A percentile compares a stretch with the other conserved stretches of the same genome.
These are phyloP conservation scores for Toxotes chatareus DNA, from an alignment of 2,113 vertebrate genomes.

Conservation along the genomic window DNA sequence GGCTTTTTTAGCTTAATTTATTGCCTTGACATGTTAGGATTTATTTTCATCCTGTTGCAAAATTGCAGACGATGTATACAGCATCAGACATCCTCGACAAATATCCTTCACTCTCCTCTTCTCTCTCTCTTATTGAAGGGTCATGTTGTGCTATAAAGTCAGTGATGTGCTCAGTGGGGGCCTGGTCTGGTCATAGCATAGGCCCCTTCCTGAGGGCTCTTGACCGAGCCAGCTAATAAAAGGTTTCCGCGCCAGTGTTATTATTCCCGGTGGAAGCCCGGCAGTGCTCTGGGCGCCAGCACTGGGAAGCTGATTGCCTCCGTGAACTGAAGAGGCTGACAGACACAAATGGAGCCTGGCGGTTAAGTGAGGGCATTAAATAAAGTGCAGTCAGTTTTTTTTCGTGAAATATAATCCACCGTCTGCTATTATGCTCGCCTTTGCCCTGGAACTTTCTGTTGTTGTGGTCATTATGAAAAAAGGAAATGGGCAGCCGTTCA, in stretches of 20 bases:
- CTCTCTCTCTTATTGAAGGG: slow-evolving; percentile 22
- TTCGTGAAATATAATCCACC: slow-evolving; percentile 37
- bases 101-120: slow-evolving; percentile 14
- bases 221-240: slow-evolving; percentile 63
- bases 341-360: slow-evolving; percentile 54
- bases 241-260: slow-evolving; percentile 57
- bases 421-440: slow-evolving; percentile 13
- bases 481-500: slow-evolving; percentile 30
- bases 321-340: slow-evolving; percentile 44
- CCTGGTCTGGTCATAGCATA: slow-evolving; percentile 20
- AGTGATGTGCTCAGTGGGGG: slow-evolving; percentile 26
- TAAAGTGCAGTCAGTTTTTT: slow-evolving; percentile 48
- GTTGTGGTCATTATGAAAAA: slow-evolving; percentile 27
- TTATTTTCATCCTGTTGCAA: slow-evolving; percentile 40
- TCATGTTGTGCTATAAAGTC: slow-evolving; percentile 30
- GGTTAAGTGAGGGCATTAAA: slow-evolving; percentile 63
- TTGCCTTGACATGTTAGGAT: slow-evolving; percentile 48
- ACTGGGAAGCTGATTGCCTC: slow-evolving; percentile 49
- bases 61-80: slow-evolving; percentile 6
- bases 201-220: slow-evolving; percentile 54
- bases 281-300: slow-evolving; percentile 25
- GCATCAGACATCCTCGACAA: slow-evolving; percentile 38
- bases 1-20: slow-evolving; percentile 52
- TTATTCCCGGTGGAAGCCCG: slow-evolving; percentile 57
- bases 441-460: slow-evolving; percentile 37